These are phyloP conservation scores for Drosophila pseudoobscura DNA, from an alignment of 1,140 invertebrate species.

Conservation along the genomic window DNA sequence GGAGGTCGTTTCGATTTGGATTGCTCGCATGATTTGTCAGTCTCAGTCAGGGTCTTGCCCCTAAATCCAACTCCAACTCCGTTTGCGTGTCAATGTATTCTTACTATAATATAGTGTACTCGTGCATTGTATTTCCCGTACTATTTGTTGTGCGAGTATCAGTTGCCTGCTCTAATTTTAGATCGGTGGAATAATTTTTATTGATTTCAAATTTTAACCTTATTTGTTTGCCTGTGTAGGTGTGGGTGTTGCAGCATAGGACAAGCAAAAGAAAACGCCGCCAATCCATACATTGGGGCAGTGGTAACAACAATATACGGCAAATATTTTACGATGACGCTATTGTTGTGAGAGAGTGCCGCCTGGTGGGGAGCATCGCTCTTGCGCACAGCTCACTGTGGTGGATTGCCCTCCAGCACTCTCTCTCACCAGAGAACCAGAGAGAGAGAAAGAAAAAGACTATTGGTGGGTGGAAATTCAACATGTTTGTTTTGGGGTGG, in stretches of 20 bases:
- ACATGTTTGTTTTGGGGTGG: conserved; percentile 62
- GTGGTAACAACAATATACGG: conserved; percentile 72
- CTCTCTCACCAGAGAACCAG: background rate
- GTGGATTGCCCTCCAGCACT: conserved; percentile 37
- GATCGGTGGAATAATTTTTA: conserved; percentile 78
- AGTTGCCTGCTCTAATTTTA: conserved; percentile 70
- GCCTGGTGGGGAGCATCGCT: conserved; percentile 34
- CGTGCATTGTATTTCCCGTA: conserved; percentile 21
- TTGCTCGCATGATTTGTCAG: conserved; percentile 67
- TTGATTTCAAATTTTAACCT: conserved; percentile 82
- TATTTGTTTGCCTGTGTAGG: conserved; percentile 45
- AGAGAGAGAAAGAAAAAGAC: too few relatives aligned
- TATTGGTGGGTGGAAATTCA: conserved; percentile 47
- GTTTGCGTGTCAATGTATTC: conserved; percentile 55
- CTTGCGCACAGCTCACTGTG: conserved; percentile 55
- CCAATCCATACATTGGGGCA: conserved; percentile 47
- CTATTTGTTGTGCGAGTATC: conserved; percentile 24
- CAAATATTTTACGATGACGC: conserved; percentile 76
- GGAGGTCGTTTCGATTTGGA: conserved; percentile 10
- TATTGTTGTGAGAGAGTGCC: conserved; percentile 60
- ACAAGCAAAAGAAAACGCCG: conserved; percentile 41
- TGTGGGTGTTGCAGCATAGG: conserved; percentile 20
- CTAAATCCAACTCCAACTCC: too few relatives aligned
- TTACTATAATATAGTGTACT: conserved; percentile 16
- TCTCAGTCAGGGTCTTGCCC: conserved; percentile 17